Percentiles rank a stretch among this genome's conserved stretches.
These are phyloP conservation scores for Halichoeres trimaculatus DNA, from an alignment of 2,113 vertebrate species.

Conservation along the genomic window DNA sequence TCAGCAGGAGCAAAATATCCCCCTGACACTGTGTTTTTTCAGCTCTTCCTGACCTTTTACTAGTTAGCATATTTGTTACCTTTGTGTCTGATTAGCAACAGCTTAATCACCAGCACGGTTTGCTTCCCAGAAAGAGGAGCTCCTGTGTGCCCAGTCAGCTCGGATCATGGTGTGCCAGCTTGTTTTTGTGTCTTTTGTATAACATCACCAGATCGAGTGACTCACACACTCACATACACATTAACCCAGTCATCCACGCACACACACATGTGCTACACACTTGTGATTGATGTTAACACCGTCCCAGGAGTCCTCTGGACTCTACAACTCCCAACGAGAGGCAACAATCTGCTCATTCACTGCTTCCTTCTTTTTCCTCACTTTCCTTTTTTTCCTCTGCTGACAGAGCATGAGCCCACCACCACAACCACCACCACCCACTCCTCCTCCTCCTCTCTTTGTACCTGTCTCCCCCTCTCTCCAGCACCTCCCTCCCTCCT, in stretches of 20 bases:
- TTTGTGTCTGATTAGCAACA: conserved; percentile 47
- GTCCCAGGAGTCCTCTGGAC: conserved; percentile 44
- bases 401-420: conserved; percentile 52
- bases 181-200: conserved; percentile 56
- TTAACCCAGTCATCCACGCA: conserved; percentile 53
- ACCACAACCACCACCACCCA: conserved; percentile 33
- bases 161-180: conserved; percentile 34
- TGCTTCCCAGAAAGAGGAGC: conserved; percentile 65
- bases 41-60: conserved; percentile 35
- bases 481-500: conserved; percentile 57
- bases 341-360: conserved; percentile 58
- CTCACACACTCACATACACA: conserved; percentile 59
- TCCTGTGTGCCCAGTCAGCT: conserved; percentile 33
- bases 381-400: conserved; percentile 25
- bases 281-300: conserved; percentile 56
- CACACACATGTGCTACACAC: conserved; percentile 29
- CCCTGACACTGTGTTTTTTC: conserved; percentile 13
- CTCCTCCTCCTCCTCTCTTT: conserved; percentile 52
- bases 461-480: conserved; percentile 73
- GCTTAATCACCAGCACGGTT: conserved; percentile 51
- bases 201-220: conserved; percentile 40
- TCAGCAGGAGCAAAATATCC: conserved; percentile 38
- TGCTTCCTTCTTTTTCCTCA: conserved; percentile 37
- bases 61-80: conserved; percentile 16
- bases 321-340: conserved; percentile 19